Base-by-base conservation (phyloP, 2,113 vertebrate genomes). In the Trogon melanurus region DNA sequence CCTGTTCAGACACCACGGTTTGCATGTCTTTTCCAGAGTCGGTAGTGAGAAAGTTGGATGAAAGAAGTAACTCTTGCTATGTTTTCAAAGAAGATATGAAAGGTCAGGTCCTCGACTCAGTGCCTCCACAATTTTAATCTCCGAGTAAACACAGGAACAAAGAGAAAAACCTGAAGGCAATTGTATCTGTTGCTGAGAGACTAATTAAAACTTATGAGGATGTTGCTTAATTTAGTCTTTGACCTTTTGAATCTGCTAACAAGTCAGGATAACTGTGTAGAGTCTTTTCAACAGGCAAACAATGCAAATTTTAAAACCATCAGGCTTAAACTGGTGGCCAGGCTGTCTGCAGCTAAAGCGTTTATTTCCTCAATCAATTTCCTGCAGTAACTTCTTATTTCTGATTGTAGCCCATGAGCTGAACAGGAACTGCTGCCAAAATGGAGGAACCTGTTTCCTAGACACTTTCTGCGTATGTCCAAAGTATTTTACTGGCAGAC, bases 361-460 rank as follows among this genome's bases (percentile, higher is more conserved):
- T 32, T 78, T 38, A 71, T 75, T 65, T 79, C 5, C 41, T 85
- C 23, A 32, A 14, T 10, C 71, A 8, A 41, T 67, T 88, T 89
- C 45, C 29, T 73, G 18, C 5, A 61, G 3, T 30, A 65, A 85
- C 5, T 34, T 36, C 6, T 76, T 53, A 32, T n/a, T 92, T 82
- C 73, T 76, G 22, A 27, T 21, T 79, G 36, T 21, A 92, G 56
- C 25, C 25, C 4, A 2, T 23, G 36, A 95, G 34, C 16, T 94
- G 51, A 98, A 97, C 85, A 98, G 95, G 2, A 98, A 91, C 78
- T 98, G 97, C 88, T 99, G 97, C 78, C 96, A 98, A 71, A 98
- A 98, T 17, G 96, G 97, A 79, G 98, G 94, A 15, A 98, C 96
- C 0, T 98, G 97, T 38, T 98, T 99, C 78, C 91, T 98, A 79